Evolutionary conservation across 2,888 invertebrate genomes (phyloP).

Genomic region (Morpho achilles): DNA sequence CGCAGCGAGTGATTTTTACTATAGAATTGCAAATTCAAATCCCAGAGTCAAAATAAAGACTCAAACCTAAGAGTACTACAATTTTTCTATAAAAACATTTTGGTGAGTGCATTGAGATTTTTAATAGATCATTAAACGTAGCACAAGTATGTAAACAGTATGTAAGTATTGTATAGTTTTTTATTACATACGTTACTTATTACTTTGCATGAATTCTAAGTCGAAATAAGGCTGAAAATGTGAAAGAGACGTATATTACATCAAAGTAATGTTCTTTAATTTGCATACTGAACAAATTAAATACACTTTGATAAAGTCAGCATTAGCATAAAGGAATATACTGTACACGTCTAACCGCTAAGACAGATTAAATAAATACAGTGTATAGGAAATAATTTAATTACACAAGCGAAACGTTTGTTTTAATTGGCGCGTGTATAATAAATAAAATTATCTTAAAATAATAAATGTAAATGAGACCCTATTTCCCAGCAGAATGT

Average conservation of each 20-base stretch:
- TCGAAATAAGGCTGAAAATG: not conserved
- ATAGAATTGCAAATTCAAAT: too few species aligned
- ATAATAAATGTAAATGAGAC: constrained; percentile 28
- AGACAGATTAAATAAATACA: constrained; percentile 11
- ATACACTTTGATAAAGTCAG: constrained; percentile 15
- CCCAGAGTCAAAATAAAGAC: too few species aligned
- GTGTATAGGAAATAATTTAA: constrained; percentile 22
- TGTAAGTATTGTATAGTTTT: too few species aligned
- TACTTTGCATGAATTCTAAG: not conserved
- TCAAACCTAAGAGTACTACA: too few species aligned
- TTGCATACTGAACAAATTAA: constrained; percentile 18
- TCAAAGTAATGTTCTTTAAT: constrained; percentile 11
- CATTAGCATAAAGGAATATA: constrained; percentile 18
- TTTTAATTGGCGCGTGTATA: constrained; percentile 28
- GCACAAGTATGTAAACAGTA: too few species aligned
- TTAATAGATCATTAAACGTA: too few species aligned
- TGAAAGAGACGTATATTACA: not conserved
- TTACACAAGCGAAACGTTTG: constrained; percentile 20
- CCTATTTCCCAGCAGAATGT: constrained; percentile 15
- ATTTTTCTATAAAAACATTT: too few species aligned
- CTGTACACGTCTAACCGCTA: not conserved
- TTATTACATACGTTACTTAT: too few species aligned
- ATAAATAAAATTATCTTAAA: constrained; percentile 38
- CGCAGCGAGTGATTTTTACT: too few species aligned
- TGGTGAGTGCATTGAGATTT: too few species aligned